These are phyloP conservation scores for Dolichotis patagonum DNA, from an alignment of 2,113 vertebrate species.

Conservation along the genomic window DNA sequence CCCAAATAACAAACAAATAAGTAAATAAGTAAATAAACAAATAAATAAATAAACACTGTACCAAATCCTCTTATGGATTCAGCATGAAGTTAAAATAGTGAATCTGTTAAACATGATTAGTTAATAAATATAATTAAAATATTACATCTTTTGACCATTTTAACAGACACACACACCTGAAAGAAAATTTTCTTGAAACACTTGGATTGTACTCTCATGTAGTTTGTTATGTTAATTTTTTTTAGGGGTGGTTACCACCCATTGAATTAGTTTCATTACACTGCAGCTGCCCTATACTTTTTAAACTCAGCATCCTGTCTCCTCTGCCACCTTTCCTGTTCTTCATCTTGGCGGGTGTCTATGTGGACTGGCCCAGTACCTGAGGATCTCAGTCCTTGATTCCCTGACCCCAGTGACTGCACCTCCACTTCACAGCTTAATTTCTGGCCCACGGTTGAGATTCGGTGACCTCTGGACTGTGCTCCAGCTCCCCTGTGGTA, in stretches of 20 bases:
- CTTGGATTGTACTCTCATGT: background rate
- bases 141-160: background rate
- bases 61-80: conserved; percentile 16
- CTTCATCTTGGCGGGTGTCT: background rate
- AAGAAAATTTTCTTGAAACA: background rate
- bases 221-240: background rate
- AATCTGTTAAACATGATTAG: conserved; percentile 10
- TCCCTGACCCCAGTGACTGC: background rate
- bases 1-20: background rate
- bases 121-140: conserved; percentile 22
- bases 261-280: background rate
- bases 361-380: background rate
- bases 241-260: background rate
- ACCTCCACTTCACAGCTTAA: background rate
- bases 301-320: background rate
- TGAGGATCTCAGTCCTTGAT: background rate
- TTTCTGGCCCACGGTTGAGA: background rate
- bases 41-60: background rate
- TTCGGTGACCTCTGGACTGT: background rate
- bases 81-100: conserved; percentile 34
- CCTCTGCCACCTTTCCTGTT: background rate
- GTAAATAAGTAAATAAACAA: background rate
- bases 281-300: background rate
- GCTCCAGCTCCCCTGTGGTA: background rate
- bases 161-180: background rate